phyloP scores from a whole-genome alignment of 2,113 vertebrate species.

The Tragelaphus strepsiceros region DNA sequence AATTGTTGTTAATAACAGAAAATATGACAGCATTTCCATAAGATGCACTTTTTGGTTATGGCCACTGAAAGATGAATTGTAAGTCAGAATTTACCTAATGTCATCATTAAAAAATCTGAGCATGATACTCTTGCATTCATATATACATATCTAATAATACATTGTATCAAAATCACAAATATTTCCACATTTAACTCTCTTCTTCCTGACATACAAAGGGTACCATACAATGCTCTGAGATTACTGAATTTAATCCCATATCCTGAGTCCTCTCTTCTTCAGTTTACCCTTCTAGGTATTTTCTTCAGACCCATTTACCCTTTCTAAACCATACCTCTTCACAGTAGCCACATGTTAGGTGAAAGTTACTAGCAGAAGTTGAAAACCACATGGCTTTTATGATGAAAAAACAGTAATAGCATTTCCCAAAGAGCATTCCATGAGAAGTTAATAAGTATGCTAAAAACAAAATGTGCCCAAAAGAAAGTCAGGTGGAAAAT shows the following conservation, averaged over 20 bases:
- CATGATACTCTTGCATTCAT: not conserved
- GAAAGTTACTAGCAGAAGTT: not conserved
- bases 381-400: not conserved
- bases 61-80: not conserved
- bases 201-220: not conserved
- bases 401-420: not conserved
- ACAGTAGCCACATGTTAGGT: not conserved
- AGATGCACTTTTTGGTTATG: not conserved
- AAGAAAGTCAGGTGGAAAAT: not conserved
- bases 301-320: not conserved
- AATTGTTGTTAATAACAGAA: not conserved
- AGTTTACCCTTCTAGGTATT: not conserved
- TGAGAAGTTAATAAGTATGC: not conserved
- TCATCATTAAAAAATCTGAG: not conserved
- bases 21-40: not conserved
- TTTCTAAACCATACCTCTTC: not conserved
- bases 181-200: not conserved
- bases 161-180: not conserved
- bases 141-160: not conserved
- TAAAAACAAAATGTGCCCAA: not conserved
- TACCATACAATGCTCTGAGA: not conserved
- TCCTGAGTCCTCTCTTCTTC: not conserved
- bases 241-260: not conserved
- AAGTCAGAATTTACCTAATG: not conserved
- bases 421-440: not conserved